Conservation (phyloP, 2,797 vertebrate genomes). For the Protosalanx chinensis region DNA sequence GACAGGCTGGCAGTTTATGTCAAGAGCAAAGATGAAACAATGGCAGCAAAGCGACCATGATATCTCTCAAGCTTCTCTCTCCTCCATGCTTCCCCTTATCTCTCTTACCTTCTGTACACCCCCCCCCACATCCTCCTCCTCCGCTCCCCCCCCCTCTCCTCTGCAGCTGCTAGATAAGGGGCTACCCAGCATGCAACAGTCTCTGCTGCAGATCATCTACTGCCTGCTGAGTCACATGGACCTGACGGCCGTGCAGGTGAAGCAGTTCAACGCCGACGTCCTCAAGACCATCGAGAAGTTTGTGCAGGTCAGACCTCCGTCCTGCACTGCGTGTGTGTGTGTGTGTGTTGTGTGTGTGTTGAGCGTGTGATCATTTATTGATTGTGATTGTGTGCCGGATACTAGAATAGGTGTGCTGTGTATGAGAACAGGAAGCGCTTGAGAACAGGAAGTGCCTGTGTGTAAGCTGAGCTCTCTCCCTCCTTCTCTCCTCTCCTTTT, state of each 20-base stretch:
- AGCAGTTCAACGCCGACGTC: conserved; percentile 95
- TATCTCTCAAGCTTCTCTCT: too few species aligned
- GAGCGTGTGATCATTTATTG: too few species aligned
- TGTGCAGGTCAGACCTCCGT: conserved; percentile 77
- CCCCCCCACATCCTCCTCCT: too few species aligned
- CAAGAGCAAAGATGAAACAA: too few species aligned
- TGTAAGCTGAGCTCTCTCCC: too few species aligned
- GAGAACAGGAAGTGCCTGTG: too few species aligned
- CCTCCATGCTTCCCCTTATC: not conserved
- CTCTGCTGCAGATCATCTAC: conserved; percentile 93
- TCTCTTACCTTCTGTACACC: not conserved
- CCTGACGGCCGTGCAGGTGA: conserved; percentile 85
- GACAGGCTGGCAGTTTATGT: too few species aligned
- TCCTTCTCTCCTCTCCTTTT: not conserved
- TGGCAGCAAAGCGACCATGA: too few species aligned
- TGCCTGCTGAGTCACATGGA: conserved; percentile 97
- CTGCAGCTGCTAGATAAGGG: conserved; percentile 91
- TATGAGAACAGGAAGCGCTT: too few species aligned
- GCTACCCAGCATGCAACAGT: conserved; percentile 93
- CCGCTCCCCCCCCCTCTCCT: not conserved
- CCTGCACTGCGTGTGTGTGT: too few species aligned
- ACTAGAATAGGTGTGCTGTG: too few species aligned
- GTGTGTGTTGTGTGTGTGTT: not conserved
- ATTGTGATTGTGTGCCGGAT: too few species aligned
- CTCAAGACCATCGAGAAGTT: conserved; percentile 98